Evolutionary conservation across 2,888 invertebrate species (phyloP).

Genomic region (Chymomyza caudatula): DNA sequence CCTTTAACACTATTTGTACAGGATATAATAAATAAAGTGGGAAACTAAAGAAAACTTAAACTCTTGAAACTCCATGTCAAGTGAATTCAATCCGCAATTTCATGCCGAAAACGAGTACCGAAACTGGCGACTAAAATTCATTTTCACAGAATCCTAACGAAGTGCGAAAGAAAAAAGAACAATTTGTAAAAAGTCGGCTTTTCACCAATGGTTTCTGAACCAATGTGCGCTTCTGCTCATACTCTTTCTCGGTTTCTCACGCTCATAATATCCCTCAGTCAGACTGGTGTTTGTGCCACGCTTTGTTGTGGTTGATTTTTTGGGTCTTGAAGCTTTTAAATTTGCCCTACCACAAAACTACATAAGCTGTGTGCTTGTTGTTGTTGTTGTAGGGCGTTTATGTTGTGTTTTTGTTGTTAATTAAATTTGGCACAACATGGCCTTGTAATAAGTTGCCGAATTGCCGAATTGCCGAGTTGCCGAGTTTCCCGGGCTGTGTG

Average conservation of each 20-base stretch:
- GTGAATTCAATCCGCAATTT: too few species aligned
- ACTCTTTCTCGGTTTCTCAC: background rate
- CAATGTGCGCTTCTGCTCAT: background rate
- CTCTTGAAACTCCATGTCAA: too few species aligned
- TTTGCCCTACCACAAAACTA: slow-evolving; percentile 9
- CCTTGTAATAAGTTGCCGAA: background rate
- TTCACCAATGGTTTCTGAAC: background rate
- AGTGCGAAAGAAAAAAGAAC: background rate
- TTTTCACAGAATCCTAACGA: background rate
- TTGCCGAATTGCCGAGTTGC: background rate
- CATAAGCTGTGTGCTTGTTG: background rate
- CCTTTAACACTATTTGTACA: too few species aligned
- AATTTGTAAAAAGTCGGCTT: too few species aligned
- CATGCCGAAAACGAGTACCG: too few species aligned
- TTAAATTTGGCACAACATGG: background rate
- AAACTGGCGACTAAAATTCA: too few species aligned
- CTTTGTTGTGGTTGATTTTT: slow-evolving; percentile 54
- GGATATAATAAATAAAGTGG: too few species aligned
- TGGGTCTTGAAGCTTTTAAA: slow-evolving; percentile 20
- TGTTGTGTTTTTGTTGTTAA: background rate
- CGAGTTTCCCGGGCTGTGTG: background rate
- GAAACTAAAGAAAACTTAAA: too few species aligned
- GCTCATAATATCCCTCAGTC: background rate
- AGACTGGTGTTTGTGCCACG: too few species aligned
- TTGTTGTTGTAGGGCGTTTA: background rate